These are phyloP conservation scores for Cephonodes hylas DNA, from an alignment of 2,888 invertebrate species.

Conservation along the genomic window DNA sequence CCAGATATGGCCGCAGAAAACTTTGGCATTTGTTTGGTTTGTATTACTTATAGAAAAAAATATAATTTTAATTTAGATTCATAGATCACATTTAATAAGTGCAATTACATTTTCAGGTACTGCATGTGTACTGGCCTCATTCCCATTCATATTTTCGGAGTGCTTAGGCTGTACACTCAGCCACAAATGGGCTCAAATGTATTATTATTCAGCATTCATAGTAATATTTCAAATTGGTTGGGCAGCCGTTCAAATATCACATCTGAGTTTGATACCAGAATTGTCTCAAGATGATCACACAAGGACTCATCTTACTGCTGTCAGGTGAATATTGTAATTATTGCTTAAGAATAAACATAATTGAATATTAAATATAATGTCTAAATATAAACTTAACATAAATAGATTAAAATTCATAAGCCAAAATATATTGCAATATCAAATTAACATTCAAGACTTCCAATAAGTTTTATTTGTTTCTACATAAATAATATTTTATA, in stretches of 20 bases:
- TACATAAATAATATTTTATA: too few relatives aligned
- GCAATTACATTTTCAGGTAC: constrained; percentile 81
- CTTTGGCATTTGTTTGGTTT: constrained; percentile 94
- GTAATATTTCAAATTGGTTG: constrained; percentile 95
- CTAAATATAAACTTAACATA: too few relatives aligned
- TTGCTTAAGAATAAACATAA: background rate
- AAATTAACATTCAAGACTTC: too few relatives aligned
- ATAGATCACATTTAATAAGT: too few relatives aligned
- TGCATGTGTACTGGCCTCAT: constrained; percentile 86
- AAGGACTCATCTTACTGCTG: constrained; percentile 88
- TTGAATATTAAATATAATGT: background rate
- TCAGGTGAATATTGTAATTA: constrained; percentile 81
- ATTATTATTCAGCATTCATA: constrained; percentile 89
- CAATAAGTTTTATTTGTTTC: too few relatives aligned
- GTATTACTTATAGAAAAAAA: constrained; percentile 29
- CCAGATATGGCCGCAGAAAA: constrained; percentile 90
- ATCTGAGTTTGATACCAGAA: constrained; percentile 93
- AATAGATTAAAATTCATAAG: too few relatives aligned
- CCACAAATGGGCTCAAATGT: constrained; percentile 85
- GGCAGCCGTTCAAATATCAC: constrained; percentile 95
- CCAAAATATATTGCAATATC: too few relatives aligned
- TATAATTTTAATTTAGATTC: background rate
- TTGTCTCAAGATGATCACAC: constrained; percentile 87
- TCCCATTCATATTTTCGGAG: constrained; percentile 93
- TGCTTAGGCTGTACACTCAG: constrained; percentile 85